A percentile compares a stretch with the other conserved stretches of the same genome.
These are phyloP conservation scores for Calephelis perditalis DNA, from an alignment of 2,888 invertebrate genomes.

Conservation along the genomic window DNA sequence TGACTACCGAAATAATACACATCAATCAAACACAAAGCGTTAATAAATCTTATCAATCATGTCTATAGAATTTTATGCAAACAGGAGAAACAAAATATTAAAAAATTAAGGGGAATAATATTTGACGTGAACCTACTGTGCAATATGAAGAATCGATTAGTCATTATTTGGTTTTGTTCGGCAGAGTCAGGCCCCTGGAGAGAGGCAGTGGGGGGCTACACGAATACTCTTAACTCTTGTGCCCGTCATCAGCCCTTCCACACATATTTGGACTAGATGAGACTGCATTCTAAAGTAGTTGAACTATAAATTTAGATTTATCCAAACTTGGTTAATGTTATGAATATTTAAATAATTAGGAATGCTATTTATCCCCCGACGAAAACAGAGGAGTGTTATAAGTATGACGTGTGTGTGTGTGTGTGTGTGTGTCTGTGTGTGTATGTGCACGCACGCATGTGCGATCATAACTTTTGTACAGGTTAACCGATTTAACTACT, in stretches of 20 bases:
- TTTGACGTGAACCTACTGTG: constrained; percentile 78
- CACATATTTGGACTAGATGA: constrained; percentile 57
- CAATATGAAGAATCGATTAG: constrained; percentile 77
- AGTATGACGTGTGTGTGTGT: too few relatives aligned
- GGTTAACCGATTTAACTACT: too few relatives aligned
- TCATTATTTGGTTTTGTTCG: constrained; percentile 79
- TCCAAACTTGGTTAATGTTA: not conserved
- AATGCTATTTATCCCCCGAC: too few relatives aligned
- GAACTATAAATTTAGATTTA: constrained; percentile 13
- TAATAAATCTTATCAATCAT: constrained; percentile 75
- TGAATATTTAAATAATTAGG: too few relatives aligned
- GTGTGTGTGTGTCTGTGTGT: too few relatives aligned
- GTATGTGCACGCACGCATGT: too few relatives aligned
- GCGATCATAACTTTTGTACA: too few relatives aligned
- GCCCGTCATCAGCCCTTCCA: constrained; percentile 70
- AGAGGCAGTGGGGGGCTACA: constrained; percentile 64
- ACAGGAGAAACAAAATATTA: constrained; percentile 57
- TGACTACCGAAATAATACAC: constrained; percentile 77
- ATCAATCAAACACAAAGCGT: constrained; percentile 70
- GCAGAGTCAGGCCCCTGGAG: constrained; percentile 62
- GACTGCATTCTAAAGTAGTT: constrained; percentile 32
- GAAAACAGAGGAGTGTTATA: too few relatives aligned
- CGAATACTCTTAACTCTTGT: constrained; percentile 50
- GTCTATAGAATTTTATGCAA: constrained; percentile 74
- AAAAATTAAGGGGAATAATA: constrained; percentile 73